Evolutionary conservation across 2,113 vertebrate genomes (phyloP), one percentile per base, ranked within the genome.

Genomic region (Fulica atra): DNA sequence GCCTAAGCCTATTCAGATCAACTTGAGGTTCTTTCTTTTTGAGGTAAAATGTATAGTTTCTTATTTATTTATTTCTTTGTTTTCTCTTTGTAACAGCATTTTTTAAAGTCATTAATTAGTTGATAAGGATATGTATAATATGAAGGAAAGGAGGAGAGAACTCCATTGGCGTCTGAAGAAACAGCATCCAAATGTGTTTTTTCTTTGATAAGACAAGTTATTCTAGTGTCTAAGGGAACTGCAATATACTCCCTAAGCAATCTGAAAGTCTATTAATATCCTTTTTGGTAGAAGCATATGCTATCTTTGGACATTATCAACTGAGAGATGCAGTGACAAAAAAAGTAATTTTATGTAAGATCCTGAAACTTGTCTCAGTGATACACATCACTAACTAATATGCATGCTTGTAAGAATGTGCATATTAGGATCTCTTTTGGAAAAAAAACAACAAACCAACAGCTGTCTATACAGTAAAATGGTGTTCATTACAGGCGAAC

Each of bases 381-480:
- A 57, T 53, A 28, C 12, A 60, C 40, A 80, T 93, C 74, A 70
- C 19, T 50, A 72, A 88, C 63, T 46, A 72, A 79, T 69, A 42
- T 24, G 9, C 21, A 44, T 54, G 15, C 24, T 60, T 73, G 19
- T 40, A 73, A 89, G 35, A 79, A 93, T 48, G 86, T 54, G 13
- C 6, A 70, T 80, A 63, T 69, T 83, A 72, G 70, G 14, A 77
- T 42, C 5, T 59, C 16, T 78, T 87, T 33, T 38, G n/a, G 7
- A 20, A 46, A 60, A 60, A 17, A 51, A 16, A 0, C 1, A 5
- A 23, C 10, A 46, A 51, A 16, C 0, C 1, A 5, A 23, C 10
- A 46, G 3, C 5, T 38, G 19, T 35, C 26, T 65, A 16, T 4
- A 7, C 35, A 40, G 23, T 4, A 86, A 81, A 90, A 48, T 54